These are phyloP conservation scores for Euclidia mi DNA, from an alignment of 2,888 invertebrate species.

Conservation along the genomic window DNA sequence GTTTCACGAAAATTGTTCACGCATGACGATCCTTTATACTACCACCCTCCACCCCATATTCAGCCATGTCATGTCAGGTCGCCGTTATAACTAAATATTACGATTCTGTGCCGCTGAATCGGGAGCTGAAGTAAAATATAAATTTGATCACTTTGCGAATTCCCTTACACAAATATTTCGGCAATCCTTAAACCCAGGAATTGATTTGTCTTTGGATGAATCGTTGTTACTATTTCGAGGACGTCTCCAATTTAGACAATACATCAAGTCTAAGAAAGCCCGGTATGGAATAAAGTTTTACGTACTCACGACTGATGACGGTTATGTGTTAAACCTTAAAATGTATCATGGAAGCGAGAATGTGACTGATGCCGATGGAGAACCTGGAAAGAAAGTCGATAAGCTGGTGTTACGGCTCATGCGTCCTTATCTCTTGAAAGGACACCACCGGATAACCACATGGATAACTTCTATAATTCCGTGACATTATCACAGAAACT, in stretches of 20 bases:
- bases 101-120: constrained; percentile 38
- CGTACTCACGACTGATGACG: constrained; percentile 51
- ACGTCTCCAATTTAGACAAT: constrained; percentile 45
- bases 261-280: constrained; percentile 44
- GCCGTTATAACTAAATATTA: constrained; percentile 19
- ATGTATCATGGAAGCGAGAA: constrained; percentile 54
- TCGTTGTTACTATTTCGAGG: constrained; percentile 51
- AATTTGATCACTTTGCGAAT: constrained; percentile 39
- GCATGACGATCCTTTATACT: constrained; percentile 25
- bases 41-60: constrained; percentile 32
- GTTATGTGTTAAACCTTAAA: constrained; percentile 54
- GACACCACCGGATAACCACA: constrained; percentile 44
- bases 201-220: constrained; percentile 47
- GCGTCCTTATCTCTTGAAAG: constrained; percentile 44
- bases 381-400: constrained; percentile 34
- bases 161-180: constrained; percentile 36
- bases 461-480: constrained; percentile 51
- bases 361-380: constrained; percentile 4
- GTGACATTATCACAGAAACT: constrained; percentile 38
- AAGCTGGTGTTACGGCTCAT: constrained; percentile 39
- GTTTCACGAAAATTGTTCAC: constrained; percentile 22
- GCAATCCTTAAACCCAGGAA: constrained; percentile 33
- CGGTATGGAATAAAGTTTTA: constrained; percentile 59
- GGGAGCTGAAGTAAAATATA: constrained; percentile 37
- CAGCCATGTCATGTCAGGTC: constrained; percentile 36